Evolutionary conservation across 2,888 invertebrate species (phyloP), one percentile per base, ranked within the genome.

Genomic region (Nymphalis c-album): DNA sequence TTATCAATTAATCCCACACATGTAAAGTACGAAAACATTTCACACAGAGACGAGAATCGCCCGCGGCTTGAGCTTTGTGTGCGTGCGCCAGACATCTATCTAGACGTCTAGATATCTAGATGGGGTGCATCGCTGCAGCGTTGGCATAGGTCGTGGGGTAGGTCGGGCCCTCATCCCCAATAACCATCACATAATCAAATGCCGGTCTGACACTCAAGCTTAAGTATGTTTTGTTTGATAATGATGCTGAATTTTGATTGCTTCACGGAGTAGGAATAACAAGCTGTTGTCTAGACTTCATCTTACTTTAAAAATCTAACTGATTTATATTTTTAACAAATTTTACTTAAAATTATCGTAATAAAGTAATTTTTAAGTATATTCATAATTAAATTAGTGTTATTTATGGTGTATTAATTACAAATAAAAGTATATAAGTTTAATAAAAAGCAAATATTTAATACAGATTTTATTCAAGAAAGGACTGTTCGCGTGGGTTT

Each of bases 111-210:
- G 76, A 76, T 78, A 75, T 75, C 74, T 77, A 75, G 76, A 74
- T 72, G 66, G 83, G 84, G 83, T 90, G 89, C 90, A 89, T 85
- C 85, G 84, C 74, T 89, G 90, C 90, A 89, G 75, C 76, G 88
- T 91, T 91, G 85, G 84, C 80, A 84, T 88, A 90, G 90, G 90
- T 90, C 85, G 83, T 82, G 85, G 85, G 87, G 84, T 84, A 85
- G 81, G 80, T 82, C 82, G 82, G 76, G 75, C 71, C 73, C 72
- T 74, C 76, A 74, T 66, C 78, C 73, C 77, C 77, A 71, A 65
- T 59, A 59, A 80, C 80, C 80, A 78, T 77, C 83, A 80, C 84
- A 80, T 84, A 85, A 87, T 88, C 84, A 87, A 85, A 84, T 79
- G 78, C 78, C 74, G 77, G 69, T 77, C 75, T 74, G 75, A 72